Evolutionary conservation across 2,113 vertebrate genomes (phyloP).

Genomic region (Acanthisitta chloris): DNA sequence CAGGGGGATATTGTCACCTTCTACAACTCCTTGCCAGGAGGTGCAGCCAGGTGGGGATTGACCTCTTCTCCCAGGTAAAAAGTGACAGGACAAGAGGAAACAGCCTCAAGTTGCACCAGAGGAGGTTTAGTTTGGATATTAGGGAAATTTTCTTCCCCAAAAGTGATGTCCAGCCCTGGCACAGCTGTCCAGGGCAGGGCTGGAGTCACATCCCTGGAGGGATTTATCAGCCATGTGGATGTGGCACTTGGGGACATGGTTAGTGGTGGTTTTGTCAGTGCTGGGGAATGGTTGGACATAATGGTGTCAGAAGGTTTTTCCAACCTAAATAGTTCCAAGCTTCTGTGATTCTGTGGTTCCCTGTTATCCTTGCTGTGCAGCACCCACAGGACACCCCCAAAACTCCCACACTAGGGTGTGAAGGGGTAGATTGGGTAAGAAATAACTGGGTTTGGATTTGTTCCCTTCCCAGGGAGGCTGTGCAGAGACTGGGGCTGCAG

Average conservation of each 20-base stretch:
- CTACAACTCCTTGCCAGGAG: background rate
- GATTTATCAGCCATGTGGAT: accelerated
- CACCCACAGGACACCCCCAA: accelerated
- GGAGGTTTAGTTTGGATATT: too few species aligned
- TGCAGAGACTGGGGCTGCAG: background rate
- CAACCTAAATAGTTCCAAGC: too few species aligned
- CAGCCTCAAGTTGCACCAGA: accelerated
- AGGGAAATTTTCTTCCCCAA: background rate
- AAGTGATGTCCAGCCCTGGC: background rate
- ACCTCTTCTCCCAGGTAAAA: background rate
- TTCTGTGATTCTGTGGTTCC: background rate
- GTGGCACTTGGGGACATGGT: background rate
- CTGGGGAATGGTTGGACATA: background rate
- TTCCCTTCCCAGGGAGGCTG: accelerated
- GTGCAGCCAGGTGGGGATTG: background rate
- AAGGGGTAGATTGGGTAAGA: background rate
- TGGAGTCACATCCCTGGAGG: background rate
- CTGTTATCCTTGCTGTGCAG: background rate
- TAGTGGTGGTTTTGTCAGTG: background rate
- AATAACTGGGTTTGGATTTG: accelerated
- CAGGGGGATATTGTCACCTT: background rate
- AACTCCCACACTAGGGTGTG: accelerated
- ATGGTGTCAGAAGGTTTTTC: background rate
- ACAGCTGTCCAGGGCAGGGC: background rate
- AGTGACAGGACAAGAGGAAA: background rate